Conservation (phyloP, 2,888 invertebrate genomes). For the Blera fallax region DNA sequence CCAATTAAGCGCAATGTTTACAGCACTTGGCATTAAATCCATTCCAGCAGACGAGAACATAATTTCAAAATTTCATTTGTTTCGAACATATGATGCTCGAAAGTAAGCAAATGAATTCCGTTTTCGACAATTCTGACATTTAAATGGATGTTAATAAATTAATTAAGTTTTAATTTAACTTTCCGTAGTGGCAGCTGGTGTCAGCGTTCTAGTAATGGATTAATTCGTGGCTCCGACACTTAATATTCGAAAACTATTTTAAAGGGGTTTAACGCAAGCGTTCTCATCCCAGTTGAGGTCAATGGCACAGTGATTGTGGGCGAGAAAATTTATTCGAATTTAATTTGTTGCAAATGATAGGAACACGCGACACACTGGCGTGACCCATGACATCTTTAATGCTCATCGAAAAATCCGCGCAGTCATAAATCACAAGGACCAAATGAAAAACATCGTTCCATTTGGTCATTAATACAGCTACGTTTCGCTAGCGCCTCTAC, state of each 20-base stretch:
- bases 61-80: slow-evolving; percentile 60
- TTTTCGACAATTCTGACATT: slow-evolving; percentile 62
- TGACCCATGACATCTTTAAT: slow-evolving; percentile 35
- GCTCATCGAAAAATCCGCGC: slow-evolving; percentile 34
- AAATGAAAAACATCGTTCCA: slow-evolving; percentile 36
- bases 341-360: slow-evolving; percentile 69
- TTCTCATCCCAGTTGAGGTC: not conserved
- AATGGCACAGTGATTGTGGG: slow-evolving; percentile 15
- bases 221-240: not conserved
- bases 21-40: slow-evolving; percentile 19
- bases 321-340: slow-evolving; percentile 65
- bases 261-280: slow-evolving; percentile 14
- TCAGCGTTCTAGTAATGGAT: slow-evolving; percentile 63
- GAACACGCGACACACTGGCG: slow-evolving; percentile 15
- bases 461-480: slow-evolving; percentile 49
- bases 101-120: slow-evolving; percentile 58
- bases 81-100: slow-evolving; percentile 54
- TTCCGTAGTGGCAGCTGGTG: slow-evolving; percentile 68
- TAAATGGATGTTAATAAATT: slow-evolving; percentile 72
- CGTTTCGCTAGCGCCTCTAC: slow-evolving; percentile 8
- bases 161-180: slow-evolving; percentile 71
- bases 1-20: slow-evolving; percentile 56
- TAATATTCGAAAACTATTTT: slow-evolving; percentile 42
- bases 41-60: slow-evolving; percentile 19
- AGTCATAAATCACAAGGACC: slow-evolving; percentile 62